Conservation (phyloP, 2,113 vertebrate species). For the Sceloporus tristichus region DNA sequence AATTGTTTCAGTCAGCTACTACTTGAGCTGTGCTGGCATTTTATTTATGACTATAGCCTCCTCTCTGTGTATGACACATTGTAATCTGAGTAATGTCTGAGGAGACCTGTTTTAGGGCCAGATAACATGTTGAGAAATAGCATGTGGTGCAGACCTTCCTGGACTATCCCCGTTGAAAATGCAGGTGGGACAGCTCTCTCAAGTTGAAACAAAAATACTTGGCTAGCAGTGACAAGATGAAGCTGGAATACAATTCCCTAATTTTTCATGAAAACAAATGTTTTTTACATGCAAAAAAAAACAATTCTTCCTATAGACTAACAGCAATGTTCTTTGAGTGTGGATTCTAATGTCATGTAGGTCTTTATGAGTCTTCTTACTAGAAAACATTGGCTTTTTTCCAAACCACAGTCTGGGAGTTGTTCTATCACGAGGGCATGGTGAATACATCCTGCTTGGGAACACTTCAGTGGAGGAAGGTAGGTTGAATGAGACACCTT, state of each 20-base stretch:
- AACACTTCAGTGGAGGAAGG: slow-evolving; percentile 95
- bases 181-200: background rate
- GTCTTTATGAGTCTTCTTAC: slow-evolving; percentile 23
- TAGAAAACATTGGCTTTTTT: slow-evolving; percentile 35
- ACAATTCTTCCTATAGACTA: too few species aligned
- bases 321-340: background rate
- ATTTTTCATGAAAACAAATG: too few species aligned
- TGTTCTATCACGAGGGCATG: slow-evolving; percentile 88
- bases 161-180: background rate
- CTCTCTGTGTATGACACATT: background rate
- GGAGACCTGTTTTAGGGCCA: background rate
- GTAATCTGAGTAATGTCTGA: background rate
- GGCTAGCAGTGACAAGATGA: background rate
- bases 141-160: background rate
- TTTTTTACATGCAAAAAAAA: too few species aligned
- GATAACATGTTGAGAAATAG: background rate
- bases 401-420: slow-evolving; percentile 85
- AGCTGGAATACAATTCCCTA: background rate
- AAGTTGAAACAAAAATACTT: background rate
- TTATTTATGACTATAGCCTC: background rate
- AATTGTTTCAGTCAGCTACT: background rate
- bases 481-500: slow-evolving; percentile 61
- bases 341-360: background rate
- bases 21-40: background rate
- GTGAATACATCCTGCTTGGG: slow-evolving; percentile 89